Evolutionary conservation across 1,140 invertebrate species (phyloP), one percentile per base, ranked within the genome.

Genomic region (Plectrocnemia conspersa): DNA sequence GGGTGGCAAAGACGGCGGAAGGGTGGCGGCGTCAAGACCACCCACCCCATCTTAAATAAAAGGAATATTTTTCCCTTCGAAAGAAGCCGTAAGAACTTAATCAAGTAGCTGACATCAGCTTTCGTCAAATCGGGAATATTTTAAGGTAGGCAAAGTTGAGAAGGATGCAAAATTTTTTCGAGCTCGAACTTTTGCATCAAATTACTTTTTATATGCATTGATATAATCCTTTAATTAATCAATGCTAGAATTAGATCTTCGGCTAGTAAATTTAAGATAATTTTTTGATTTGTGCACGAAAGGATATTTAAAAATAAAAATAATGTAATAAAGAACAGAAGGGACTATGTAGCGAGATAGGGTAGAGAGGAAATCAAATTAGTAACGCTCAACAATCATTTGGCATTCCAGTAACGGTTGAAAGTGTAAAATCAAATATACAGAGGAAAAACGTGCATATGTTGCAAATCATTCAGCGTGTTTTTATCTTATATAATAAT

Each of bases 71-170:
- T 58, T 61, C 56, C 59, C 50, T 55, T 38, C 55, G 42, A 52
- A 50, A 53, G 46, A 57, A 53, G 59, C 49, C 46, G 41, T 57
- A 57, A 61, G 59, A 61, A 61, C 59, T 61, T 61, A 61, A 61
- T 61, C 59, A 61, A 61, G 59, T 61, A 58, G 54, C 59, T 61
- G 59, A 61, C 59, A 61, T 61, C 59, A 61, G 59, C 59, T 61
- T 54, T 61, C 58, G 35, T 47, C 46, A 35, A 35, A 46, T 36
- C 58, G 58, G 19, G 53, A 56, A 60, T 60, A 60, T 53, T 56
- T 60, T 42, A 61, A 61, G 58, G 50, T 47, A 33, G 44, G 42
- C 58, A 46, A 56, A 44, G 50, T 54, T 35, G 40, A 52, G 58
- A 55, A 60, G 55, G 53, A 60, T 52, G 27, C 36, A 19, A 33